Evolutionary conservation across 1,140 invertebrate genomes (phyloP), one percentile per base, ranked within the genome.

Genomic region (Campoletis sonorensis): DNA sequence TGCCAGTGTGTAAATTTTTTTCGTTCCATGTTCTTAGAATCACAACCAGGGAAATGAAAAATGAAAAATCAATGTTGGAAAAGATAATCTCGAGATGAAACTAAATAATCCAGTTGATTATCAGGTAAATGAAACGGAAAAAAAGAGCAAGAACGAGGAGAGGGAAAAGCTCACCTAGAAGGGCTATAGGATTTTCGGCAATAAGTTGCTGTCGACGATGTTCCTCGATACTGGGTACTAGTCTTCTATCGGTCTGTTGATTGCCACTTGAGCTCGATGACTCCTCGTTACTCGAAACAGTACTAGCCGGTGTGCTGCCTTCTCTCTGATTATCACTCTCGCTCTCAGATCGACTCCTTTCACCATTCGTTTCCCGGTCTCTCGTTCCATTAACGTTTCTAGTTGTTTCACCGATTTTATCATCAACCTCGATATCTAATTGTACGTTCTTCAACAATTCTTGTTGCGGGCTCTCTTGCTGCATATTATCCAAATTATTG

Each of bases 231-330:
- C 85, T 89, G 82, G 89, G 87, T 79, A 76, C 73, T 82, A 90
- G 84, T 81, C 87, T 86, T 4, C 54, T 64, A 72, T 90, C 89
- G 27, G 83, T 81, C 82, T 88, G 87, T 27, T 87, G 86, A 84
- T 88, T 91, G 8, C 26, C 54, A 11, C 51, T 61, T 13, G 51
- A 51, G 54, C 73, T 77, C n/a, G 89, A 90, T 40, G 91, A 91
- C 83, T 91, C 91, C 15, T 87, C 89, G 83, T 89, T 73, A 82
- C 89, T 91, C 7, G 90, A 91, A 54, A 90, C 87, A 49, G 90
- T 92, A 83, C 90, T 92, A 54, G 90, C 89, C 2, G 91, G 90
- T 68, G 91, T 92, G 70, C 90, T 90, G 45, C 89, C 90, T 80
- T 92, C 91, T 23, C 91, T 84, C 40, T 89, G 90, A 26, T 84